Percentiles rank a stretch among this genome's conserved stretches.
Evolutionary conservation across 2,888 invertebrate species (phyloP).

Genomic region (Brachyopa scutellaris): DNA sequence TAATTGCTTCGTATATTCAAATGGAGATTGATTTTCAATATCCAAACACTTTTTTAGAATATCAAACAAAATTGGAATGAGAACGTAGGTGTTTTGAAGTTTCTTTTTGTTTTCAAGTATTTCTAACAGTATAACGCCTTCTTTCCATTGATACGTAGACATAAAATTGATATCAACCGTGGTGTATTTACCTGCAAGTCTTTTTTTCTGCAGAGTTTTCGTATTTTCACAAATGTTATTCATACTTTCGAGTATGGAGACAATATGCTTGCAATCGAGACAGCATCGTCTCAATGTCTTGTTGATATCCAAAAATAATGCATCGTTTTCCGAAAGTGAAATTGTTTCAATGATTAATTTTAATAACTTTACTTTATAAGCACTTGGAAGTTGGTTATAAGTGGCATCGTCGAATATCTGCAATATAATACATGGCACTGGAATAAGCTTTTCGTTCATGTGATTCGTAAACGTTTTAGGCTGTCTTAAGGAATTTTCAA

Average conservation of each 20-base stretch:
- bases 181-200: not conserved
- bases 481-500: conserved; percentile 83
- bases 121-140: conserved; percentile 91
- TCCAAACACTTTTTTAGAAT: conserved; percentile 90
- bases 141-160: conserved; percentile 88
- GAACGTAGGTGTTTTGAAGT: conserved; percentile 85
- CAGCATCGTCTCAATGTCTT: conserved; percentile 86
- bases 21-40: conserved; percentile 90
- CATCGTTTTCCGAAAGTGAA: conserved; percentile 84
- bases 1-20: conserved; percentile 95
- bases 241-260: conserved; percentile 85
- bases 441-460: conserved; percentile 75
- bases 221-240: conserved; percentile 49
- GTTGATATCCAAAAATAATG: conserved; percentile 84
- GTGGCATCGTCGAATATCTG: conserved; percentile 75
- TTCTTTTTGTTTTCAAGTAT: conserved; percentile 93
- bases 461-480: conserved; percentile 80
- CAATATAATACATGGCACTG: conserved; percentile 78
- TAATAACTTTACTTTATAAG: conserved; percentile 82
- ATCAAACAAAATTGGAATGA: conserved; percentile 90
- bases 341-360: conserved; percentile 84
- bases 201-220: not conserved
- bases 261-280: conserved; percentile 85
- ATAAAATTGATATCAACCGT: conserved; percentile 80
- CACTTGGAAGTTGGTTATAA: conserved; percentile 82